Percentiles rank a stretch among this genome's conserved stretches.
phyloP scores from a whole-genome alignment of 37 sponge, comb jelly and placozoan genomes.

The Cladorhizidae sp. region DNA sequence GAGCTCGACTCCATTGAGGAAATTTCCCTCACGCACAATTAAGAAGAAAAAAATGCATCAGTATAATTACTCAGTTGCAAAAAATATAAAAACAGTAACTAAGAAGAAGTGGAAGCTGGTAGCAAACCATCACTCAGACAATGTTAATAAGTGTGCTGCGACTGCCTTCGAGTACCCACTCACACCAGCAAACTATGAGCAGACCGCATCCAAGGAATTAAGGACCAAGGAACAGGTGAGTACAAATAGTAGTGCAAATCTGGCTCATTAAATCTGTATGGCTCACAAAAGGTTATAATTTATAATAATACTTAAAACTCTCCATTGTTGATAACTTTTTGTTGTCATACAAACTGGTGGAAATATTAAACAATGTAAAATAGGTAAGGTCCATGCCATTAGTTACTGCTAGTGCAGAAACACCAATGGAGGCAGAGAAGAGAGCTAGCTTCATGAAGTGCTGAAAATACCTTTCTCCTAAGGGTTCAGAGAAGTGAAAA shows the following conservation, averaged over 20 bases:
- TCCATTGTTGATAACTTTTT: too few relatives aligned
- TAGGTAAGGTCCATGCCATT: too few relatives aligned
- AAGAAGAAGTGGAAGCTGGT: neutral
- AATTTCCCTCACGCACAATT: neutral
- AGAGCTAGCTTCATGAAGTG: too few relatives aligned
- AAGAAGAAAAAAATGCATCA: neutral
- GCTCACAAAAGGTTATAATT: too few relatives aligned
- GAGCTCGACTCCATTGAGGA: neutral
- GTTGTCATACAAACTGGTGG: too few relatives aligned
- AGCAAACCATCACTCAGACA: neutral
- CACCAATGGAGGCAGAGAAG: too few relatives aligned
- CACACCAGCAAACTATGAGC: neutral
- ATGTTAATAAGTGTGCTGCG: neutral
- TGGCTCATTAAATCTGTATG: too few relatives aligned
- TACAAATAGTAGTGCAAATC: neutral
- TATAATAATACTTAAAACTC: too few relatives aligned
- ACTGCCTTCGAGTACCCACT: conserved; percentile 14
- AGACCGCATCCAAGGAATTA: neutral
- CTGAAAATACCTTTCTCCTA: too few relatives aligned
- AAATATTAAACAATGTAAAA: too few relatives aligned
- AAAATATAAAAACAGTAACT: neutral
- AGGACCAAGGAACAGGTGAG: neutral
- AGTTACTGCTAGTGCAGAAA: too few relatives aligned
- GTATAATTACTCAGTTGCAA: conserved; percentile 10
- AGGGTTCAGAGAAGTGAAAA: too few relatives aligned